These are phyloP conservation scores for Eretmocerus hayati DNA, from an alignment of 2,888 invertebrate genomes.

Conservation along the genomic window DNA sequence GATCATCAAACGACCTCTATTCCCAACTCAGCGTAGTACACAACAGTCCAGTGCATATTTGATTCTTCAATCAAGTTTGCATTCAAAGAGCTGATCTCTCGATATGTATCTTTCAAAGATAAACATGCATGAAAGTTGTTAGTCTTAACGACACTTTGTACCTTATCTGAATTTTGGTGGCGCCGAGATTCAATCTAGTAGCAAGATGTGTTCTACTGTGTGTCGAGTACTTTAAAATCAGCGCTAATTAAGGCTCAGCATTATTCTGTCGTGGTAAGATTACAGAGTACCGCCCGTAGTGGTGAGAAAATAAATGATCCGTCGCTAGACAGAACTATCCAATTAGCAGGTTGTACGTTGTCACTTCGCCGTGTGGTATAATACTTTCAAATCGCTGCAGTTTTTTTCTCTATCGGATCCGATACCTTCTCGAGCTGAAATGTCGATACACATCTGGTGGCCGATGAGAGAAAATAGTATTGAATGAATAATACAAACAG, in stretches of 20 bases:
- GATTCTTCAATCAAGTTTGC: no score
- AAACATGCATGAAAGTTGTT: no score
- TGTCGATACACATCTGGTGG: neutral
- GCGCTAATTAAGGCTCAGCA: conserved; percentile 15
- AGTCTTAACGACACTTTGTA: no score
- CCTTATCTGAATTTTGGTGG: conserved; percentile 15
- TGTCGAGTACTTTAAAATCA: neutral
- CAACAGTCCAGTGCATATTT: no score
- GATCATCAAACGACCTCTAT: no score
- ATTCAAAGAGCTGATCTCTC: no score
- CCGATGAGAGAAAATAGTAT: neutral
- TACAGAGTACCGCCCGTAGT: neutral
- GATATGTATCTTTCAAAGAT: no score
- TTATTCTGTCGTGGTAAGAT: conserved; percentile 3
- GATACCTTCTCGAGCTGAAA: conserved; percentile 8
- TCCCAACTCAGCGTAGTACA: no score
- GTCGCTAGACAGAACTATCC: conserved; percentile 19
- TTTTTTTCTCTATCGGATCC: no score
- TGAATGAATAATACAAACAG: no score
- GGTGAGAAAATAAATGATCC: conserved; percentile 22
- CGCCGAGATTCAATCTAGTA: conserved; percentile 11
- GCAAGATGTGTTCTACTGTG: neutral
- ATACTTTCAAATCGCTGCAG: conserved; percentile 12
- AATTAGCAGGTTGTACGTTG: conserved; percentile 22
- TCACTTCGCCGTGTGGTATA: conserved; percentile 11